Evolutionary conservation across 2,888 invertebrate species (phyloP), one percentile per base, ranked within the genome.

Genomic region (Disparrhopalites patrizii): DNA sequence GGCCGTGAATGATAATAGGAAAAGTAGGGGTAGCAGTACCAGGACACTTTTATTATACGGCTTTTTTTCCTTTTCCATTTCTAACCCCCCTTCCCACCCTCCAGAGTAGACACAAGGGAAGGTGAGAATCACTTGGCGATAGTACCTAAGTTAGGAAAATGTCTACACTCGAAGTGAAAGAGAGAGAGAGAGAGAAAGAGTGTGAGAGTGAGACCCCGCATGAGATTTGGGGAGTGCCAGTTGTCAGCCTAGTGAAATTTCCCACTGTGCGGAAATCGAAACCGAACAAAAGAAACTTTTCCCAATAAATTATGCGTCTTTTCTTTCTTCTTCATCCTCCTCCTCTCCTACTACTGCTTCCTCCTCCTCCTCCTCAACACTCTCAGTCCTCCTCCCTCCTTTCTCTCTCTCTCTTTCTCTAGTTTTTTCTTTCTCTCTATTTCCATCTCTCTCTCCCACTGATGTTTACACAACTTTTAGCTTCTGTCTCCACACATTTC

Each of bases 261-360:
- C 63, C 63, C 63, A 63, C 63, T 55, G 54, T 54, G 55, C 55
- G 47, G 55, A 54, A 63, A 63, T 54, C 55, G 56, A 47, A 55
- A 55, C 55, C 36, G 54, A 55, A 63, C 54, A 54, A 55, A 55
- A 55, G 63, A 55, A 63, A 63, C 25, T 62, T 62, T 52, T 54
- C 54, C 55, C 63, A 47, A 55, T 63, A 54, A 63, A 63, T 63
- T 63, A 63, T 63, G 63, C 63, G 63, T 55, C 55, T 63, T 55
- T 63, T 27, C 36, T 40, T 18, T 23, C 18, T 55, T 40, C 23
- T 55, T n/a, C n/a, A n/a, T n/a, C n/a, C n/a, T n/a, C n/a, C n/a
- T n/a, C n/a, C n/a, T n/a, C n/a, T n/a, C n/a, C n/a, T n/a, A n/a
- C n/a, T n/a, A n/a, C n/a, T n/a, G n/a, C n/a, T n/a, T n/a, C n/a